These are phyloP conservation scores for Mus musculus DNA, from an alignment of 2,113 vertebrate species.

Conservation along the genomic window DNA sequence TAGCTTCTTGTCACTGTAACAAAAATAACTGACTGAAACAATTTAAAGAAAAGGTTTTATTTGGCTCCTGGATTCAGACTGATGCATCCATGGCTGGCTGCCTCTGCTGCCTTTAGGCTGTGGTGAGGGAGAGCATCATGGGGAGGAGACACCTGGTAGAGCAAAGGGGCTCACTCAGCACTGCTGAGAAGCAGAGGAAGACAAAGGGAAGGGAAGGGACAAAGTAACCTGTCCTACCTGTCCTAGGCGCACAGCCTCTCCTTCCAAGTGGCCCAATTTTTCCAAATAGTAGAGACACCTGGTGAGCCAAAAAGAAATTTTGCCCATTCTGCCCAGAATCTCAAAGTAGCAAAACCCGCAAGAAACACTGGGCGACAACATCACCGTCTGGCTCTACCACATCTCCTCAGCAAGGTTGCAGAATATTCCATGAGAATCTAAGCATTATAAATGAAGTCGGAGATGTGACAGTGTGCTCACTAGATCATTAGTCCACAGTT, in stretches of 20 bases:
- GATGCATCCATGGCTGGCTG: neutral
- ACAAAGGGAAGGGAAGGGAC: neutral
- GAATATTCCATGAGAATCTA: neutral
- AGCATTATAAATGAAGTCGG: neutral
- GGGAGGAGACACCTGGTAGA: neutral
- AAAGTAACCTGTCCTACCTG: neutral
- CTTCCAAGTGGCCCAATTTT: neutral
- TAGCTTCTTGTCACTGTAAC: neutral
- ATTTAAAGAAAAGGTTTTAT: neutral
- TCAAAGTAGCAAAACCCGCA: neutral
- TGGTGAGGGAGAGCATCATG: too few species aligned
- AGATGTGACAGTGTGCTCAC: neutral
- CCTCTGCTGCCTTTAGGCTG: neutral
- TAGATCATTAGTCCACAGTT: too few species aligned
- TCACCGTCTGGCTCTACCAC: neutral
- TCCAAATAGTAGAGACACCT: neutral
- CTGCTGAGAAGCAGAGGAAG: neutral
- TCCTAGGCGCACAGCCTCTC: neutral
- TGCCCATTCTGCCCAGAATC: neutral
- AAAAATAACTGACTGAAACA: neutral
- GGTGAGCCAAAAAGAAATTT: neutral
- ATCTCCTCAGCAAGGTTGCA: neutral
- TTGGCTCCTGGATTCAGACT: neutral
- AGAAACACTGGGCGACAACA: fast-evolving
- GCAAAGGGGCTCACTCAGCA: neutral